phyloP scores from a whole-genome alignment of 2,888 invertebrate genomes.

The Galeopsomyia nigrocyanea region DNA sequence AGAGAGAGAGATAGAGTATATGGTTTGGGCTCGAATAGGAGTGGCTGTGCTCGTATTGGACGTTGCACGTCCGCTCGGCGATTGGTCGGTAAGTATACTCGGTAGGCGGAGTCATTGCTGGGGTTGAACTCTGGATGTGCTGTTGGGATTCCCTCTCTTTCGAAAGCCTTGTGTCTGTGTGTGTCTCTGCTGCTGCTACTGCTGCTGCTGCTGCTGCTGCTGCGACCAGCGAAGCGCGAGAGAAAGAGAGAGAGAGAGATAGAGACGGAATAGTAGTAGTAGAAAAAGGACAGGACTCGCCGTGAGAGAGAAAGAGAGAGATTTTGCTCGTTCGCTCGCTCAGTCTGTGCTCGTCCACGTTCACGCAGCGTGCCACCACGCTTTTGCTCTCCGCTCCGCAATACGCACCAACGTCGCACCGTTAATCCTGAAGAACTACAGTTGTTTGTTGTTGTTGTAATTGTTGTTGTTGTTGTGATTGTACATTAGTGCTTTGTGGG shows the following conservation, averaged over 20 bases:
- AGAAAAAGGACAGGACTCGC: constrained; percentile 58
- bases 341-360: constrained; percentile 68
- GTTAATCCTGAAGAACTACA: too few relatives aligned
- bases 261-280: constrained; percentile 4
- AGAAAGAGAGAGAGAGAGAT: too few relatives aligned
- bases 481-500: too few relatives aligned
- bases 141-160: constrained; percentile 5
- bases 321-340: constrained; percentile 53
- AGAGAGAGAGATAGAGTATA: background rate
- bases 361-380: constrained; percentile 4
- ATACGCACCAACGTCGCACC: too few relatives aligned
- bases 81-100: constrained; percentile 61
- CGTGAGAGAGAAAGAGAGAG: constrained; percentile 35
- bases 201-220: background rate
- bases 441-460: too few relatives aligned
- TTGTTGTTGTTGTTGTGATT: too few relatives aligned
- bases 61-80: constrained; percentile 50
- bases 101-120: constrained; percentile 60
- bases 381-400: background rate
- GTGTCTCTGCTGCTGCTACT: constrained; percentile 17
- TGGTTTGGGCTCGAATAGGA: constrained; percentile 60
- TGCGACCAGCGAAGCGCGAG: background rate
- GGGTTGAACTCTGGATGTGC: background rate
- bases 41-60: constrained; percentile 64
- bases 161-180: background rate